These are phyloP conservation scores for Priapulus caudatus DNA, from an alignment of 2,888 invertebrate species.

Conservation along the genomic window DNA sequence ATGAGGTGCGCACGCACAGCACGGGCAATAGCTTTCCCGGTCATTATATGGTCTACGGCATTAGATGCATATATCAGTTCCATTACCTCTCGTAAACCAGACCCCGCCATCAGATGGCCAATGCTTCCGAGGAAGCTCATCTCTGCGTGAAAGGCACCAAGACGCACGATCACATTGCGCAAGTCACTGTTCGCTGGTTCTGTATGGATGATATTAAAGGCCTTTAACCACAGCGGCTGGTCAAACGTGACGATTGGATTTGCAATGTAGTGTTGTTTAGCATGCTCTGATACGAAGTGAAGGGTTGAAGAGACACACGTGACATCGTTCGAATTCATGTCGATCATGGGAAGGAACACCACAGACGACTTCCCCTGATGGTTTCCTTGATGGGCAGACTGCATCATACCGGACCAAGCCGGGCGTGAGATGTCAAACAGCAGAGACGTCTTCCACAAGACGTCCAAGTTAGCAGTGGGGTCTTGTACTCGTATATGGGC, in stretches of 20 bases:
- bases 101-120: conserved; percentile 18
- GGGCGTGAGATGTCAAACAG: conserved; percentile 10
- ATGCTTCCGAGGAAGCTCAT: conserved; percentile 18
- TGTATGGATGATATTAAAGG: conserved; percentile 17
- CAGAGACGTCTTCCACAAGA: conserved; percentile 13
- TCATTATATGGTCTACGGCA: conserved; percentile 17
- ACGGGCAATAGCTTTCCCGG: conserved; percentile 18
- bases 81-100: conserved; percentile 19
- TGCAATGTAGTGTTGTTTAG: too few species aligned
- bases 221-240: conserved; percentile 19
- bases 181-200: conserved; percentile 10
- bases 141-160: conserved; percentile 19
- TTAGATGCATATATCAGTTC: conserved; percentile 15
- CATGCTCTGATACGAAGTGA: too few species aligned
- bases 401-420: conserved; percentile 22
- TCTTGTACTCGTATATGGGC: background rate
- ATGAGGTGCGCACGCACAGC: conserved; percentile 18
- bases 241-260: conserved; percentile 20
- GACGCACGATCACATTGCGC: conserved; percentile 12
- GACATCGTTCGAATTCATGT: conserved; percentile 20
- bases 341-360: conserved; percentile 22
- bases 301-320: conserved; percentile 19
- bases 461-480: conserved; percentile 8
- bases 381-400: conserved; percentile 15
- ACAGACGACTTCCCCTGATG: conserved; percentile 21